Evolutionary conservation across 2,888 invertebrate species (phyloP).

Genomic region (Tetanocera ferruginea): DNA sequence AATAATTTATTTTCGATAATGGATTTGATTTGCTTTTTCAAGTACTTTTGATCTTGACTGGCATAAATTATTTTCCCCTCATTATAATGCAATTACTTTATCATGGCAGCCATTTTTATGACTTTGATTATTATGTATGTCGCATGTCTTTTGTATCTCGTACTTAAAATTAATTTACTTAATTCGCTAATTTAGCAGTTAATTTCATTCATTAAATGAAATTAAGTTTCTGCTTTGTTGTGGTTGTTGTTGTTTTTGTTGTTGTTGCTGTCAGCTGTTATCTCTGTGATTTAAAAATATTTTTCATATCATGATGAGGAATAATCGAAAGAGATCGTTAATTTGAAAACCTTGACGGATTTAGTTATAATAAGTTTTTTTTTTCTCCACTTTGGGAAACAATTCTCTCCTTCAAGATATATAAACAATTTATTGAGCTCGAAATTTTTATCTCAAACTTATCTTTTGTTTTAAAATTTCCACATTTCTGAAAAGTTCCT

Average conservation of each 20-base stretch:
- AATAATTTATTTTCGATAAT: slow-evolving; percentile 7
- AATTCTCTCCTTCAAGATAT: too few species aligned
- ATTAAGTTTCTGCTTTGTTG: not conserved
- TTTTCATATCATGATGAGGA: not conserved
- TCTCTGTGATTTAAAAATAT: too few species aligned
- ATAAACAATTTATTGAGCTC: too few species aligned
- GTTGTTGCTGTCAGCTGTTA: not conserved
- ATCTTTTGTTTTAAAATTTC: too few species aligned
- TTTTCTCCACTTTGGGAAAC: too few species aligned
- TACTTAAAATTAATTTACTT: not conserved
- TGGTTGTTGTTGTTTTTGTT: not conserved
- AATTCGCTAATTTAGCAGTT: not conserved
- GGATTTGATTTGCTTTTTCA: slow-evolving; percentile 11
- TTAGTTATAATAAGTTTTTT: not conserved
- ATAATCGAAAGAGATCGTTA: not conserved
- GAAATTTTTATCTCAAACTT: too few species aligned
- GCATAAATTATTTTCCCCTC: not conserved
- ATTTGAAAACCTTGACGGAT: not conserved
- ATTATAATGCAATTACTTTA: slow-evolving; percentile 12
- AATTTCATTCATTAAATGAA: not conserved
- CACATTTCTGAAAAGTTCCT: not conserved
- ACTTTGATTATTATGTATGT: not conserved
- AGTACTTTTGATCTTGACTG: slow-evolving; percentile 19
- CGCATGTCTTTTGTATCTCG: not conserved
- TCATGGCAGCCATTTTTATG: not conserved